A percentile compares a stretch with the other conserved stretches of the same genome.
These are phyloP conservation scores for Stegostoma tigrinum DNA, from an alignment of 2,113 vertebrate genomes.

Conservation along the genomic window DNA sequence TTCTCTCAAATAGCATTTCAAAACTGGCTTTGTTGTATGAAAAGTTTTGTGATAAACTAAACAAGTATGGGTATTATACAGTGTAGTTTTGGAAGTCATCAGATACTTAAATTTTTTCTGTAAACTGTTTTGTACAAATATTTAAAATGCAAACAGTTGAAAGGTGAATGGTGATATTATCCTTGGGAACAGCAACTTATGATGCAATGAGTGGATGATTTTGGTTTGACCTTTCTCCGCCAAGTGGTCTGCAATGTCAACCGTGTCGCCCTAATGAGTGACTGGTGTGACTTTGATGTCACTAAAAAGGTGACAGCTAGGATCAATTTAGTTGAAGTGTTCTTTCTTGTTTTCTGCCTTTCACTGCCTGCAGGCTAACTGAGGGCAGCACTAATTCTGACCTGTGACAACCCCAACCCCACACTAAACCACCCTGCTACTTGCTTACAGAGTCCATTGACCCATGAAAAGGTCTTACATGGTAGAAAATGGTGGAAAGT, in stretches of 20 bases:
- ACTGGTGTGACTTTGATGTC: not conserved
- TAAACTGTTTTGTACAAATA: not conserved
- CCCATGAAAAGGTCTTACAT: not conserved
- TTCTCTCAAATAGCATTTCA: not conserved
- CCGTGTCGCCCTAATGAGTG: not conserved
- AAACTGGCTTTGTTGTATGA: not conserved
- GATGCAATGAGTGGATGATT: not conserved
- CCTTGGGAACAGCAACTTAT: not conserved
- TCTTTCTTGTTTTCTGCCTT: not conserved
- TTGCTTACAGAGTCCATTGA: not conserved
- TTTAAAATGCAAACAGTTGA: not conserved
- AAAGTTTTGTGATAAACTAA: not conserved
- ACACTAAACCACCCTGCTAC: not conserved
- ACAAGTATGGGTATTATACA: not conserved
- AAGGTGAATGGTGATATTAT: not conserved
- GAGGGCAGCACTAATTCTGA: not conserved
- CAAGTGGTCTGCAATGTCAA: not conserved
- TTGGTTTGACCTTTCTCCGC: not conserved
- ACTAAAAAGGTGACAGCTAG: not conserved
- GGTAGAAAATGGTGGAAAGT: not conserved
- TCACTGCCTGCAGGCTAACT: not conserved
- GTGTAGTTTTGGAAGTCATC: not conserved
- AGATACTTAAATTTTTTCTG: not conserved
- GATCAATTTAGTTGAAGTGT: not conserved
- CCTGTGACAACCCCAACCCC: not conserved